Conservation (phyloP, 2,797 vertebrate species). For the Sebastes ruberrimus region DNA sequence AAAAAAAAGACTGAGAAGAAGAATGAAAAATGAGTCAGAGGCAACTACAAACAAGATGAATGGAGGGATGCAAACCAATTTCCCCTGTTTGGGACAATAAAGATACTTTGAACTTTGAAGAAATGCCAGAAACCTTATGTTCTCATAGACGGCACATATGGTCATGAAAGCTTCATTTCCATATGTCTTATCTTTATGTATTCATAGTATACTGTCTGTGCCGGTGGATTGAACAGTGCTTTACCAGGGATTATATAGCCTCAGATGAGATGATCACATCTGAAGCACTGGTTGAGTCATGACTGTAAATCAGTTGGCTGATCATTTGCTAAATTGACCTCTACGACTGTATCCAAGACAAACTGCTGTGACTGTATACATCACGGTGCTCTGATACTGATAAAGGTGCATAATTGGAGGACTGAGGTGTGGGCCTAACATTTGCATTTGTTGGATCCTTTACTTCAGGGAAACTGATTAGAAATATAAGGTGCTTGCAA, state of each 20-base stretch:
- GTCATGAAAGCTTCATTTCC: slow-evolving; percentile 3
- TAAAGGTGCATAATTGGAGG: background rate
- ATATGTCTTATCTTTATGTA: background rate
- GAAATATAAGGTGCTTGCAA: background rate
- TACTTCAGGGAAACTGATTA: background rate
- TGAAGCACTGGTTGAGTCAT: background rate
- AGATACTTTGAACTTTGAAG: background rate
- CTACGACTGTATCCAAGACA: background rate
- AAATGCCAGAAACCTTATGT: slow-evolving; percentile 9
- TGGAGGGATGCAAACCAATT: background rate
- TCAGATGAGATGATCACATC: slow-evolving; percentile 4
- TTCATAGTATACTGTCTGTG: background rate
- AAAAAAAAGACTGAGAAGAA: background rate
- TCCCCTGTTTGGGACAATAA: background rate
- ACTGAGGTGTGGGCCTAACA: background rate
- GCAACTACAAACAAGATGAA: slow-evolving; percentile 39
- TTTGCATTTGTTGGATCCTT: background rate
- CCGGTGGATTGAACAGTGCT: background rate
- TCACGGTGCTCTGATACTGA: background rate
- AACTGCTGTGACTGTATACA: background rate
- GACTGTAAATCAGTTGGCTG: background rate
- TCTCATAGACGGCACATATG: background rate
- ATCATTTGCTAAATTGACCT: background rate
- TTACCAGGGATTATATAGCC: slow-evolving; percentile 1
- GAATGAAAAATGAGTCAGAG: slow-evolving; percentile 17